Evolutionary conservation across 2,888 invertebrate species (phyloP), one percentile per base, ranked within the genome.

Genomic region (Volucella inanis): DNA sequence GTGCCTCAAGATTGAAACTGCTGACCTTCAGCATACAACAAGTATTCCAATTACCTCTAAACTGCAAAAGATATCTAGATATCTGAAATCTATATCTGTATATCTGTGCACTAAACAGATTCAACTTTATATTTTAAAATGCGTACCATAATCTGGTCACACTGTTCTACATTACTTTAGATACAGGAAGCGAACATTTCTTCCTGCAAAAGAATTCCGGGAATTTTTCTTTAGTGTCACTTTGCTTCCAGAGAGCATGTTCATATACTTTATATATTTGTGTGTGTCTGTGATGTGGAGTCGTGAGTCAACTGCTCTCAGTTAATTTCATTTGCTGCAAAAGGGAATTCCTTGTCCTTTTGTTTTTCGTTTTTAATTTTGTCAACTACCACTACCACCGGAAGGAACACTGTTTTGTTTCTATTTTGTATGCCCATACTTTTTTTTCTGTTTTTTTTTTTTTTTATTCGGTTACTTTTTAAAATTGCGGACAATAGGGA

Each of bases 261-360:
- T 6, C 31, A 31, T 31, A 31, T 31, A 31, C 6, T 1, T 1
- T 6, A 31, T 31, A 31, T 31, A 31, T 31, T 31, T 31, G 54
- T 54, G 18, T 68, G 55, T 54, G 55, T 22, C 15, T 67, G 31
- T 74, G 49, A 12, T 59, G 15, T 67, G n/a, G 41, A 41, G 0
- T n/a, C n/a, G n/a, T n/a, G n/a, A n/a, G n/a, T 54, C 39, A 9
- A 14, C 41, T 41, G 39, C 50, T 12, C 61, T 49, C 50, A 72
- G 84, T 84, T 77, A 67, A 72, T 81, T 81, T 68, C 76, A 81
- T 72, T 31, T 31, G 31, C 67, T 62, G 71, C 64, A 77, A 68
- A 55, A 81, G 64, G 85, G 81, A 85, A 77, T 85, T 85, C 71
- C 76, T 65, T 75, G 57, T 59, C 61, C 52, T 71, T 75, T 47